Percentiles rank a stretch among this genome's conserved stretches.
Conservation (phyloP, 2,113 vertebrate genomes). For the Ramphastos sulfuratus region DNA sequence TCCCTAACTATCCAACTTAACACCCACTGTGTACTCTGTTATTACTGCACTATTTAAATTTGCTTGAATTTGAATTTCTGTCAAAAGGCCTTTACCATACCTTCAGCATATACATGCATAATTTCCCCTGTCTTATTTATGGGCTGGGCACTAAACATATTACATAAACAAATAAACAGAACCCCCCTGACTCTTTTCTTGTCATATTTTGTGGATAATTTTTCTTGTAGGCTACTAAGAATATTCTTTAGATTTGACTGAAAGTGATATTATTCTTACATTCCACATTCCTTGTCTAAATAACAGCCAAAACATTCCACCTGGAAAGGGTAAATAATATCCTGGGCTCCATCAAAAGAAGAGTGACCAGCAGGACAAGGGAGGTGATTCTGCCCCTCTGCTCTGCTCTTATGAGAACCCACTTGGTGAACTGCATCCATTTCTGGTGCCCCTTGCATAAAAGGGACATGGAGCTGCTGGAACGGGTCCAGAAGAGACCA, state of each 20-base stretch:
- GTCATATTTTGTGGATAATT: background rate
- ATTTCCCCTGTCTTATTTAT: background rate
- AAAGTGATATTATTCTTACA: background rate
- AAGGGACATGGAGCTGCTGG: no score
- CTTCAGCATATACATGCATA: background rate
- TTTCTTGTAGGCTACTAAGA: background rate
- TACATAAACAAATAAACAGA: background rate
- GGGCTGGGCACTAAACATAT: background rate
- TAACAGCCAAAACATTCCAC: background rate
- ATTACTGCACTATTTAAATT: background rate
- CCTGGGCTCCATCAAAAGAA: background rate
- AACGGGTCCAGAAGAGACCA: no score
- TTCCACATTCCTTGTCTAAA: background rate
- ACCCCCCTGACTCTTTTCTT: background rate
- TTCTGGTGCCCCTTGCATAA: no score
- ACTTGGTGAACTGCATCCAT: no score
- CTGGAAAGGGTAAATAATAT: background rate
- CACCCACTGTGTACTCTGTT: background rate
- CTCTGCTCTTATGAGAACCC: no score
- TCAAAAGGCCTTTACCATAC: background rate
- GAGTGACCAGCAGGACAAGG: no score
- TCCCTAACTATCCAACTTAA: background rate
- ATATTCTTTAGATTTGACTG: background rate
- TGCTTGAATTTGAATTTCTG: background rate
- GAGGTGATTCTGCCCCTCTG: no score